Evolutionary conservation across 2,888 invertebrate species (phyloP).

Genomic region (Tetrapedia diversipes): DNA sequence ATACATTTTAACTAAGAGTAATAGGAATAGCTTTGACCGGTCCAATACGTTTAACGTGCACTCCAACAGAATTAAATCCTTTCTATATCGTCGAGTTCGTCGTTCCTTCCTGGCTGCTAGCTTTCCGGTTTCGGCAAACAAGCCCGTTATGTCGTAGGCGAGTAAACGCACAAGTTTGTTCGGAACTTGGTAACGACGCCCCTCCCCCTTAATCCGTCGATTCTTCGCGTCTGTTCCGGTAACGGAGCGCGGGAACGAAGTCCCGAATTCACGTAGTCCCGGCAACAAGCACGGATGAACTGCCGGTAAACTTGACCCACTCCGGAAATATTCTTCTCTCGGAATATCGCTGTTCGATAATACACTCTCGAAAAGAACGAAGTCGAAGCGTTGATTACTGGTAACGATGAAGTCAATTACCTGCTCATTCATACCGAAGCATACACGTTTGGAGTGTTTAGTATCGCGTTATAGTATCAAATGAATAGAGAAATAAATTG

Average conservation of each 20-base stretch:
- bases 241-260: background rate
- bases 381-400: too few species aligned
- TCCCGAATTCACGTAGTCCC: slow-evolving; percentile 2
- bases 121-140: background rate
- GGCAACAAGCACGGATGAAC: background rate
- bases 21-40: too few species aligned
- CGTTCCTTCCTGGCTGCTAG: background rate
- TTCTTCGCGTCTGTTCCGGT: slow-evolving; percentile 1
- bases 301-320: slow-evolving; percentile 63
- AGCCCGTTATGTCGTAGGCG: background rate
- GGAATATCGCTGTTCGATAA: slow-evolving; percentile 35
- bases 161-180: slow-evolving; percentile 16
- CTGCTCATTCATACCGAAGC: too few species aligned
- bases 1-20: too few species aligned
- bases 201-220: background rate
- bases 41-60: too few species aligned
- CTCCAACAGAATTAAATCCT: too few species aligned
- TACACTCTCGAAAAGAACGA: too few species aligned
- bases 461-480: too few species aligned
- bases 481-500: too few species aligned
- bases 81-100: too few species aligned
- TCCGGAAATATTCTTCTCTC: slow-evolving; percentile 53
- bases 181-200: background rate
- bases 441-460: too few species aligned
- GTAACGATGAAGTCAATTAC: too few species aligned